A percentile compares a stretch with the other conserved stretches of the same genome.
These are phyloP conservation scores for Synaphobranchus kaupii DNA, from an alignment of 2,797 vertebrate genomes.

Conservation along the genomic window DNA sequence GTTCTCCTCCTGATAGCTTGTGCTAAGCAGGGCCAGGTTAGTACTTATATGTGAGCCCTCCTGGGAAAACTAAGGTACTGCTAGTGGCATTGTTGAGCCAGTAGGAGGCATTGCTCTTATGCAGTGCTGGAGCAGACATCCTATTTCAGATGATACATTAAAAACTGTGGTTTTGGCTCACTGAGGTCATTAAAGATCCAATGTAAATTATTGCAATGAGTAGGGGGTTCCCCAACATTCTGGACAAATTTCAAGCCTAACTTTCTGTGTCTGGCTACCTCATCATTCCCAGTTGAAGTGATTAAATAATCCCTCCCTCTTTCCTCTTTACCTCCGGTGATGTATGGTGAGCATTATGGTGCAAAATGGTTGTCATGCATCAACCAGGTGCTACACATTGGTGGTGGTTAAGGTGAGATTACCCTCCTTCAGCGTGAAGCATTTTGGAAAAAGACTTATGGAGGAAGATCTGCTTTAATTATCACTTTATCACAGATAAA, in stretches of 20 bases:
- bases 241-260: background rate
- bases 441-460: background rate
- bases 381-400: background rate
- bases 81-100: background rate
- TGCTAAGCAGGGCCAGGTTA: background rate
- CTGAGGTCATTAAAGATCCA: background rate
- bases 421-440: background rate
- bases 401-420: background rate
- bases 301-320: background rate
- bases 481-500: background rate
- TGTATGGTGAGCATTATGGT: background rate
- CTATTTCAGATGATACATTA: background rate
- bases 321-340: background rate
- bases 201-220: background rate
- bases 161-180: background rate
- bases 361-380: background rate
- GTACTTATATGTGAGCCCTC: background rate
- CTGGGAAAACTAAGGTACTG: background rate
- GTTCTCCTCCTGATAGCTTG: background rate
- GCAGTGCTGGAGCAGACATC: background rate
- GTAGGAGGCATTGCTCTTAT: background rate
- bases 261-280: background rate
- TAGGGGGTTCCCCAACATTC: background rate
- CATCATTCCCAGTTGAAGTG: background rate
- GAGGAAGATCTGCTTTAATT: too few relatives aligned